A percentile compares a stretch with the other conserved stretches of the same genome.
Evolutionary conservation across 2,888 invertebrate genomes (phyloP).

Genomic region (Diarsia mendica): DNA sequence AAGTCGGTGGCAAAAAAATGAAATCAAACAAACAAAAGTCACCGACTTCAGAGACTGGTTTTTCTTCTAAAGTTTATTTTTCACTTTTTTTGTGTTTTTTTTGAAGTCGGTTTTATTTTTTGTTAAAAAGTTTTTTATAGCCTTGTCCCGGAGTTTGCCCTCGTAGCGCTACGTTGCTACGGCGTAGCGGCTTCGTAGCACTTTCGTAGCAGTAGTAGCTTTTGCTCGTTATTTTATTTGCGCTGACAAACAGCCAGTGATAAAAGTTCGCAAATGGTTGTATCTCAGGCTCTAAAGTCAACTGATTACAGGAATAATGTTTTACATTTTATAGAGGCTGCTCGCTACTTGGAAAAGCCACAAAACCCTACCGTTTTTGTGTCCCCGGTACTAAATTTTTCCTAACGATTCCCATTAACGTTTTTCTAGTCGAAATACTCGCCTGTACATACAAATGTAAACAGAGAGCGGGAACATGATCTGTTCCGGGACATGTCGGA

Average conservation of each 20-base stretch:
- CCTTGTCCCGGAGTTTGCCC: conserved; percentile 1
- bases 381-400: not conserved
- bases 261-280: conserved; percentile 15
- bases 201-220: conserved; percentile 9
- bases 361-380: not conserved
- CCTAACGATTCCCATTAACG: not conserved
- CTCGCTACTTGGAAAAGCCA: not conserved
- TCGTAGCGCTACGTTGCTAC: conserved; percentile 47
- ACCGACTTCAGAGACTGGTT: no score
- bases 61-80: no score
- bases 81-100: no score
- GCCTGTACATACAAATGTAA: not conserved
- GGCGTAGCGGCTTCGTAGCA: conserved; percentile 42
- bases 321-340: not conserved
- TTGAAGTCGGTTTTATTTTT: no score
- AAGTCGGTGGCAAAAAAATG: no score
- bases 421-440: not conserved
- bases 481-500: conserved; percentile 21
- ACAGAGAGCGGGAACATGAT: conserved; percentile 7
- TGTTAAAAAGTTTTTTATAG: no score
- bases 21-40: no score
- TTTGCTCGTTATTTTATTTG: conserved; percentile 24
- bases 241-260: not conserved
- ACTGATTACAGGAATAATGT: conserved; percentile 9
- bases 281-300: conserved; percentile 11